phyloP scores from a whole-genome alignment of 1,140 invertebrate genomes.

The Cotesia chilonis region DNA sequence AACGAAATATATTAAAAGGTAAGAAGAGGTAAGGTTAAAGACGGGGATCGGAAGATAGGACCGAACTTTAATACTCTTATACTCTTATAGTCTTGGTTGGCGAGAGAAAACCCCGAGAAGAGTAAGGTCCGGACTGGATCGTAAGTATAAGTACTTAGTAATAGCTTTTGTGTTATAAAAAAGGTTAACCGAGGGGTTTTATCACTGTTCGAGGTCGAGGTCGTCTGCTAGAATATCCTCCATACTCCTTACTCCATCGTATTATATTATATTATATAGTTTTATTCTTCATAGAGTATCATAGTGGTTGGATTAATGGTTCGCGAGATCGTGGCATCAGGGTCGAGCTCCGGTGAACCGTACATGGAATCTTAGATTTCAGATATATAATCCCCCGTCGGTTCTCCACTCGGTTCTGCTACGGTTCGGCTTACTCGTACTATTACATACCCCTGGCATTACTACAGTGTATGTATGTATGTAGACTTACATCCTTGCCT shows the following conservation, averaged over 20 bases:
- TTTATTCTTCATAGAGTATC: conserved; percentile 25
- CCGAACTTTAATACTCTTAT: too few relatives aligned
- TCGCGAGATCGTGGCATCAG: conserved; percentile 47
- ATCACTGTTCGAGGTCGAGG: too few relatives aligned
- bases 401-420: background rate
- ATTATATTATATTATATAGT: conserved; percentile 7
- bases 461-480: background rate
- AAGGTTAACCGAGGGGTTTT: too few relatives aligned
- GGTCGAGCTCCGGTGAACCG: conserved; percentile 48
- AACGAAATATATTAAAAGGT: too few relatives aligned
- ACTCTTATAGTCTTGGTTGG: too few relatives aligned
- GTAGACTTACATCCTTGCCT: conserved; percentile 1
- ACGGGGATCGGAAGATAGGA: too few relatives aligned
- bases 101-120: too few relatives aligned
- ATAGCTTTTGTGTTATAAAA: too few relatives aligned
- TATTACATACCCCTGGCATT: background rate
- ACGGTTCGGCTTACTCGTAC: conserved; percentile 3
- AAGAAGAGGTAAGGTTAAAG: too few relatives aligned
- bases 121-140: too few relatives aligned
- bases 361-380: conserved; percentile 52
- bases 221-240: background rate
- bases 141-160: too few relatives aligned
- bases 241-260: background rate
- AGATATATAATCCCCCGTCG: conserved; percentile 31
- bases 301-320: conserved; percentile 47